These are phyloP conservation scores for Protula sp. DNA, from an alignment of 2,888 invertebrate species.

Conservation along the genomic window DNA sequence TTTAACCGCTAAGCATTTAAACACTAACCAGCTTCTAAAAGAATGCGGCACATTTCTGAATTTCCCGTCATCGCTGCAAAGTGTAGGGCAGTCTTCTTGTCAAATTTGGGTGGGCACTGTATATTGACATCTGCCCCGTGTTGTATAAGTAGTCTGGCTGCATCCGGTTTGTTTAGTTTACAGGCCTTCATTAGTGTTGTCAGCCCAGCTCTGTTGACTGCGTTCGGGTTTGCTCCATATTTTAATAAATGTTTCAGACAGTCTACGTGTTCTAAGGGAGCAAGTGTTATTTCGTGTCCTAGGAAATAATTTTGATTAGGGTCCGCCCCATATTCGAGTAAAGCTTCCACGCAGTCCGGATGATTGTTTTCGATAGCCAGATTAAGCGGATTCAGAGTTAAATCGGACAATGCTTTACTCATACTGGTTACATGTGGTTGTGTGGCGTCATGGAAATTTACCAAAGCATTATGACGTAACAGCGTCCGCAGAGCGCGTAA, in stretches of 20 bases:
- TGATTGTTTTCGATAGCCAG: slow-evolving; percentile 82
- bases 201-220: slow-evolving; percentile 76
- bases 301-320: slow-evolving; percentile 89
- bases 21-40: slow-evolving; percentile 77
- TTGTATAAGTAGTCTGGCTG: slow-evolving; percentile 62
- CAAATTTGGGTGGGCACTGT: slow-evolving; percentile 78
- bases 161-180: slow-evolving; percentile 51
- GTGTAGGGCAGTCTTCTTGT: slow-evolving; percentile 80
- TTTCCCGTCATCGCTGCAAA: slow-evolving; percentile 78
- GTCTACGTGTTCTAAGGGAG: slow-evolving; percentile 70
- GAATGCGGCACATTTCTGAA: slow-evolving; percentile 66
- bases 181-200: slow-evolving; percentile 90
- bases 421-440: background rate
- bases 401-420: slow-evolving; percentile 2
- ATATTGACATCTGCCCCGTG: slow-evolving; percentile 83
- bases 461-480: background rate
- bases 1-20: too few relatives aligned
- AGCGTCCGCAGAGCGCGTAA: background rate
- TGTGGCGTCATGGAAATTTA: slow-evolving; percentile 2
- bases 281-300: slow-evolving; percentile 82
- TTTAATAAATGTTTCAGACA: slow-evolving; percentile 68
- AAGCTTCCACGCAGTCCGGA: slow-evolving; percentile 61
- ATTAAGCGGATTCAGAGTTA: slow-evolving; percentile 62
- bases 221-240: slow-evolving; percentile 83
- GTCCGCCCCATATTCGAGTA: slow-evolving; percentile 79